Conservation (phyloP, 2,113 vertebrate genomes). For the Porphyrio hochstetteri region DNA sequence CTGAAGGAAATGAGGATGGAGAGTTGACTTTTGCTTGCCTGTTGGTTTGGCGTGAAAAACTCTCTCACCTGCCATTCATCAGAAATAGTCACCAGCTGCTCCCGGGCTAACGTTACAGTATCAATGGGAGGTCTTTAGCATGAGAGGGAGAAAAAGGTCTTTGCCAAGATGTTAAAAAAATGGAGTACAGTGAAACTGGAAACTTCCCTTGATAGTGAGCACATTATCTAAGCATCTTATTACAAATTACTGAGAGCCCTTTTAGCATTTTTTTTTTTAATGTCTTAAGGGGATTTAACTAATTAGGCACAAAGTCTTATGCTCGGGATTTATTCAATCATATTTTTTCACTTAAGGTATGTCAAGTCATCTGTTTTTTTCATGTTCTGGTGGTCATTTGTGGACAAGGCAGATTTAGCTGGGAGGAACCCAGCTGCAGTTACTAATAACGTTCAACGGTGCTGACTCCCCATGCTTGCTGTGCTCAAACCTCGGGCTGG, state of each 20-base stretch:
- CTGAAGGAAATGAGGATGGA: neutral
- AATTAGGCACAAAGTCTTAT: slow-evolving; percentile 68
- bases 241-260: slow-evolving; percentile 59
- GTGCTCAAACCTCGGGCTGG: rapidly evolving
- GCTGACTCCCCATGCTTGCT: neutral
- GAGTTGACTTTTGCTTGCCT: neutral
- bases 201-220: slow-evolving; percentile 61
- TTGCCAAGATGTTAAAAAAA: slow-evolving; percentile 41
- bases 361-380: neutral
- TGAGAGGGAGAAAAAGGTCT: neutral
- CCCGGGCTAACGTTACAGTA: slow-evolving; percentile 39
- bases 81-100: slow-evolving; percentile 62
- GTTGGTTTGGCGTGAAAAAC: neutral
- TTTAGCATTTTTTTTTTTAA: slow-evolving; percentile 30
- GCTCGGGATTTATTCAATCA: slow-evolving; percentile 43
- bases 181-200: slow-evolving; percentile 60
- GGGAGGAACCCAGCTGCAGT: neutral
- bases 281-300: slow-evolving; percentile 62
- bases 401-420: neutral
- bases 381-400: slow-evolving; percentile 19
- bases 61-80: slow-evolving; percentile 59
- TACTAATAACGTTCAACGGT: neutral
- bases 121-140: slow-evolving; percentile 59
- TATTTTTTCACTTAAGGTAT: slow-evolving; percentile 44
- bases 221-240: slow-evolving; percentile 65